Evolutionary conservation across 2,888 invertebrate species (phyloP), one percentile per base, ranked within the genome.

Genomic region (Colostygia pectinataria): DNA sequence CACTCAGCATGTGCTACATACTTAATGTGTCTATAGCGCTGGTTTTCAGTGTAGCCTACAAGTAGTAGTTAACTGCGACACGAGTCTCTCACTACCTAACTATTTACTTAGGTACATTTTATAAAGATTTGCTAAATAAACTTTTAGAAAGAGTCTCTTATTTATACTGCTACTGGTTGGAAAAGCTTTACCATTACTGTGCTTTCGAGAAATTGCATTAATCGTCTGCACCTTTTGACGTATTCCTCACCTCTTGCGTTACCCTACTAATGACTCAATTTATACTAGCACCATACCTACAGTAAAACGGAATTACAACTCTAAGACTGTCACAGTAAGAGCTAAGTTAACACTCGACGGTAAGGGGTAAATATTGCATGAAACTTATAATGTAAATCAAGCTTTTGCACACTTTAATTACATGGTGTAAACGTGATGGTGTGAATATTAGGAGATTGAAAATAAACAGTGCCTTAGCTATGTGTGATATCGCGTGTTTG

Each of bases 241-340:
- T 70, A 80, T 79, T 77, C 43, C 74, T 72, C 80, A 77, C 79
- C 75, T 80, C 76, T 76, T 68, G 63, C 69, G 75, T 77, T 77
- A 68, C 77, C 69, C 65, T 69, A 66, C 77, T 83, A 83, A 83
- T 82, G 77, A 83, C 77, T 83, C 77, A 83, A 83, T 84, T 85
- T 71, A 72, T 67, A 64, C 48, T 29, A 57, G 55, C 60, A 65
- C 53, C 55, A 6, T 18, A 18, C 18, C 18, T 18, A 20, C 20
- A n/a, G 1, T 14, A 41, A 29, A 33, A 20, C 1, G 25, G 40
- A 57, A 60, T 4, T 38, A 23, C 20, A 51, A 41, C 33, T 39
- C 23, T 54, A 49, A 8, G 0, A 0, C 8, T 5, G 32, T 18
- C 4, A 7, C 5, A 0, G 4, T 44, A 54, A 24, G 39, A 45